Evolutionary conservation across 2,113 vertebrate species (phyloP).

Genomic region (Ia io): DNA sequence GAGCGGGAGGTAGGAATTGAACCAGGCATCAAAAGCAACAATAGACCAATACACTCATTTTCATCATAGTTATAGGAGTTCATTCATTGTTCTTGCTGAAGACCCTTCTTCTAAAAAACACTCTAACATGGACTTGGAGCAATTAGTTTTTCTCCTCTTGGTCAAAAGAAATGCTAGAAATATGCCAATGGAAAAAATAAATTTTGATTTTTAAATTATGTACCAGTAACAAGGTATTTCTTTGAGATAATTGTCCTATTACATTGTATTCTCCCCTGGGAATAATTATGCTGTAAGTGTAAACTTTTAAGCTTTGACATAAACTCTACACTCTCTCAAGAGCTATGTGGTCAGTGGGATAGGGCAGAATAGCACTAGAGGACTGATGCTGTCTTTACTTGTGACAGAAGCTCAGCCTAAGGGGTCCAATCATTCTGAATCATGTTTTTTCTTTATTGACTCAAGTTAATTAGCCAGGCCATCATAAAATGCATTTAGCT

Average conservation of each 20-base stretch:
- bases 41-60: neutral
- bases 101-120: neutral
- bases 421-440: neutral
- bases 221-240: neutral
- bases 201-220: slow-evolving; percentile 14
- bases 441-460: slow-evolving; percentile 11
- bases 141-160: neutral
- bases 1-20: neutral
- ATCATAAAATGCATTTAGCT: neutral
- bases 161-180: neutral
- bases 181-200: neutral
- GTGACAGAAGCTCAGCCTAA: neutral
- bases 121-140: neutral
- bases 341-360: neutral
- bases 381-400: neutral
- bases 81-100: neutral
- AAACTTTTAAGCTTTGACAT: neutral
- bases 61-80: neutral
- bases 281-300: slow-evolving; percentile 30
- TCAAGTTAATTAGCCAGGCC: slow-evolving; percentile 5
- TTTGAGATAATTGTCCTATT: neutral
- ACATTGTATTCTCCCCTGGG: neutral
- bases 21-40: neutral
- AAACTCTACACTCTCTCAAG: neutral
- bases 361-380: neutral